Base-by-base conservation (phyloP, 2,113 vertebrate genomes). In the Passer domesticus region DNA sequence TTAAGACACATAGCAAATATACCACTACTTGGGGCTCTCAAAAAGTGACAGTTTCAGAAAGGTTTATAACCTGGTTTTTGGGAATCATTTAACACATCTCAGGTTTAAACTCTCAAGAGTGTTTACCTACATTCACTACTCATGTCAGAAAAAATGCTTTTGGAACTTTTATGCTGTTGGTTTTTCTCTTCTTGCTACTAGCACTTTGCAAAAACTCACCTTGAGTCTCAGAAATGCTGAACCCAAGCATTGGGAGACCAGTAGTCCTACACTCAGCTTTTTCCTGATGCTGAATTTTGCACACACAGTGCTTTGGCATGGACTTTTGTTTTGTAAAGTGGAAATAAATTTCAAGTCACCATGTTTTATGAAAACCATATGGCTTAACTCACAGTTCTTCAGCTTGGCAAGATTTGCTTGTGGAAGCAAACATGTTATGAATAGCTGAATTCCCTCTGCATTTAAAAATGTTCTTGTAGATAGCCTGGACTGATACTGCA, bases 311-410 rank as follows among this genome's bases (percentile, higher is more conserved):
- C 82, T 91, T 90, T 96, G 92, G 83, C 93, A 92, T 8, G 3
- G 46, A 49, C 10, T 81, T 86, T 53, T 88, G 68, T 88, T 94
- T 95, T 83, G 76, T 59, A 75, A 80, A 83, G 52, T 5, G 2
- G 75, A 94, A 96, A 93, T 83, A 90, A 93, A 90, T 88, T 92
- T 90, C 90, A 80, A 92, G 69, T 93, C 83, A 88, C 83, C 49
- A 28, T 89, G 77, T 97, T 96, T 96, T 92, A 87, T 92, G 83
- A 92, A 90, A 96, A 95, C 73, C 94, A 92, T 96, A 96, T 96
- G 95, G 86, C 56, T 95, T 67, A 96, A 92, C 66, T 95, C 85
- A 62, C 83, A 93, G 92, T 64, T 94, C 79, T 89, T 83, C 80
- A 81, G 49, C 52, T 95, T 96, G 94, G 88, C 93, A 94, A 78